phyloP scores from a whole-genome alignment of 1,140 invertebrate genomes.

The Portunus trituberculatus region DNA sequence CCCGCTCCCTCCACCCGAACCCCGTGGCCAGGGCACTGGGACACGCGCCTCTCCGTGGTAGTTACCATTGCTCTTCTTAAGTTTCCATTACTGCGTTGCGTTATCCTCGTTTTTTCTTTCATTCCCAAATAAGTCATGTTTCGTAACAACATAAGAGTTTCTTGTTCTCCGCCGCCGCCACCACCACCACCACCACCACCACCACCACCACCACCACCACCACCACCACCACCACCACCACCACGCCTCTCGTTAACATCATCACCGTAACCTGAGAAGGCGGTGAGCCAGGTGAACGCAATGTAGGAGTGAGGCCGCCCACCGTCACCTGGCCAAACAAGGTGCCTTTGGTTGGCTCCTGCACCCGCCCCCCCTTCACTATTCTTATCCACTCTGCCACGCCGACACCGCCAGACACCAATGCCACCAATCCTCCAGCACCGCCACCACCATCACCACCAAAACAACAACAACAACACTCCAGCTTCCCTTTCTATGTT shows the following conservation, averaged over 20 bases:
- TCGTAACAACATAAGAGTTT: background rate
- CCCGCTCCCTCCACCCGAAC: background rate
- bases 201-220: background rate
- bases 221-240: slow-evolving; percentile 3
- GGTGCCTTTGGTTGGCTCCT: background rate
- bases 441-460: background rate
- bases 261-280: background rate
- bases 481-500: background rate
- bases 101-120: background rate
- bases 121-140: background rate
- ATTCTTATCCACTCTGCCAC: background rate
- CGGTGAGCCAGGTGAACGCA: background rate
- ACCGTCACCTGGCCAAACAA: slow-evolving; percentile 1
- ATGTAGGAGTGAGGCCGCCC: background rate
- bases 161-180: background rate
- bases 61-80: background rate
- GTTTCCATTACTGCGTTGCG: background rate
- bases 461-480: background rate
- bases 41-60: background rate
- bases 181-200: background rate
- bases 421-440: background rate
- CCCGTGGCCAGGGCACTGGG: background rate
- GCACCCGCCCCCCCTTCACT: background rate
- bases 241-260: slow-evolving; percentile 18
- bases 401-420: background rate